Evolutionary conservation across 2,797 vertebrate species (phyloP).

Genomic region (Rhinophrynus dorsalis): DNA sequence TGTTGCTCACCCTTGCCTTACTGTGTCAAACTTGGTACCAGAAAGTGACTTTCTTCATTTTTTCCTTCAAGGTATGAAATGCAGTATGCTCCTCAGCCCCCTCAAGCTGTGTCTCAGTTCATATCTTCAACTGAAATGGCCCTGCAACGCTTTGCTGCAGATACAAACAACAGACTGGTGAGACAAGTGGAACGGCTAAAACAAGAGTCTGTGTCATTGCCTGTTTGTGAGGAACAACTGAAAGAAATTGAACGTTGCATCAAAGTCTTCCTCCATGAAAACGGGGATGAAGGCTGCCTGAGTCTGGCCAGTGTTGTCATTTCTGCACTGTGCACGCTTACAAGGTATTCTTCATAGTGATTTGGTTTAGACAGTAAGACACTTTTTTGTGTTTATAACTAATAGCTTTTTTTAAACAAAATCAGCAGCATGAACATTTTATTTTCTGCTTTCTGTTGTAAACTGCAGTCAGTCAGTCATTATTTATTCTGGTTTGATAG

Average conservation of each 20-base stretch:
- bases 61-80: constrained; percentile 80
- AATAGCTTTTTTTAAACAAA: too few relatives aligned
- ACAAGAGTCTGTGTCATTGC: constrained; percentile 83
- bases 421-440: too few relatives aligned
- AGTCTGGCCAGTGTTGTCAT: constrained; percentile 91
- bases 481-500: too few relatives aligned
- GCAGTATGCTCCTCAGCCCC: constrained; percentile 86
- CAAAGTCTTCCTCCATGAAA: constrained; percentile 88
- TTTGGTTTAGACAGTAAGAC: too few relatives aligned
- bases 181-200: constrained; percentile 90
- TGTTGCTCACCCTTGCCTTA: too few relatives aligned
- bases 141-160: constrained; percentile 86
- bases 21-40: too few relatives aligned
- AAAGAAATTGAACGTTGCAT: constrained; percentile 97
- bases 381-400: too few relatives aligned
- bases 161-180: constrained; percentile 84
- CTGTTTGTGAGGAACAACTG: constrained; percentile 90
- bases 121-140: constrained; percentile 87
- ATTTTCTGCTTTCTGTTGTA: too few relatives aligned
- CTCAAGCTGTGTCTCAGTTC: constrained; percentile 81
- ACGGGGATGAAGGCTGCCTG: constrained; percentile 87
- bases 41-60: fast-evolving
- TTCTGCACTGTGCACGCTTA: constrained; percentile 90
- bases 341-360: too few relatives aligned
- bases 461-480: too few relatives aligned